A percentile compares a stretch with the other conserved stretches of the same genome.
These are phyloP conservation scores for Puffinus mauretanicus DNA, from an alignment of 2,113 vertebrate genomes.

Conservation along the genomic window DNA sequence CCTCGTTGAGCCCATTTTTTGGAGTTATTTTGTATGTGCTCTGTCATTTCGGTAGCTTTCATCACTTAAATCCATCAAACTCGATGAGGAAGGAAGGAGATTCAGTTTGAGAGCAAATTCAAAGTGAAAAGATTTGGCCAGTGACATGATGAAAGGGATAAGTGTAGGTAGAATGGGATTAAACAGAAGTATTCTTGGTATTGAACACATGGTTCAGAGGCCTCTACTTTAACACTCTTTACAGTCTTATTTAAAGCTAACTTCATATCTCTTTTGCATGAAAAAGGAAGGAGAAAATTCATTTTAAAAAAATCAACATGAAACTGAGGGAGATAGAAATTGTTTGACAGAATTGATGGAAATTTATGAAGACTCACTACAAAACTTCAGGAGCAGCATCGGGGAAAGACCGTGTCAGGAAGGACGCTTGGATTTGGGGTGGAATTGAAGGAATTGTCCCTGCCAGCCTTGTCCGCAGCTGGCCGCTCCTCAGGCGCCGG, in stretches of 20 bases:
- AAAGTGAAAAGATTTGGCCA: constrained; percentile 13
- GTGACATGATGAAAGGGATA: neutral
- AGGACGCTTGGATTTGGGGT: rapidly evolving
- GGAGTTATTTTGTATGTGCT: neutral
- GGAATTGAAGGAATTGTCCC: rapidly evolving
- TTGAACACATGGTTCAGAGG: neutral
- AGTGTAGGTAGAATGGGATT: constrained; percentile 7
- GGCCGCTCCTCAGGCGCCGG: neutral
- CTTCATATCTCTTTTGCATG: neutral
- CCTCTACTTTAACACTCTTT: neutral
- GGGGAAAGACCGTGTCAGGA: neutral
- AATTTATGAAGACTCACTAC: neutral
- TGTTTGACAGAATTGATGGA: neutral
- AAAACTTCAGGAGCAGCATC: neutral
- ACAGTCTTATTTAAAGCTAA: neutral
- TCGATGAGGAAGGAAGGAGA: neutral
- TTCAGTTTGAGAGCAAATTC: constrained; percentile 2
- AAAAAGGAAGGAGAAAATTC: neutral
- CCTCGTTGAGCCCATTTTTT: neutral
- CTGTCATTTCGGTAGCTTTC: neutral
- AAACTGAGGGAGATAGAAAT: neutral
- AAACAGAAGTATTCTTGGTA: neutral
- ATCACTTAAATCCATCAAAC: neutral
- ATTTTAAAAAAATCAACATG: neutral
- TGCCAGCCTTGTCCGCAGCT: rapidly evolving